A percentile compares a stretch with the other conserved stretches of the same genome.
Evolutionary conservation across 2,113 vertebrate species (phyloP).

Genomic region (Prochilodus magdalenae): DNA sequence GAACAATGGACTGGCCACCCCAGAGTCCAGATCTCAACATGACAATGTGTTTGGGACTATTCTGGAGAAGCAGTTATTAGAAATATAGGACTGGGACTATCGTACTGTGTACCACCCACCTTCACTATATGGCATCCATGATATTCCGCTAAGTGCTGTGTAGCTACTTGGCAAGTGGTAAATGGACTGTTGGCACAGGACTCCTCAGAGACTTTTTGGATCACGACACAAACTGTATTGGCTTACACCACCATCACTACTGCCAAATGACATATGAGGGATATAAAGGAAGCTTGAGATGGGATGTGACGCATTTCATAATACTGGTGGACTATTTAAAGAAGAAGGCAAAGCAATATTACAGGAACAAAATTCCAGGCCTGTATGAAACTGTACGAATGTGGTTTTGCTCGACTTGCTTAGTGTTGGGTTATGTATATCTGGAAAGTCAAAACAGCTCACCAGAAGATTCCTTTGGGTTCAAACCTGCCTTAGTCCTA

Average conservation of each 20-base stretch:
- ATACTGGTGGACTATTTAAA: neutral
- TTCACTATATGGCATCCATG: too few relatives aligned
- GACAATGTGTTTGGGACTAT: too few relatives aligned
- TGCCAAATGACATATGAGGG: neutral
- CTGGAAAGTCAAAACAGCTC: too few relatives aligned
- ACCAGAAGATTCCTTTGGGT: too few relatives aligned
- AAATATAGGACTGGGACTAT: too few relatives aligned
- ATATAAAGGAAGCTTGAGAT: neutral
- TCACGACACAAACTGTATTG: neutral
- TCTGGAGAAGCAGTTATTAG: too few relatives aligned
- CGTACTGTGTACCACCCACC: too few relatives aligned
- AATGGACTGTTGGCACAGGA: neutral
- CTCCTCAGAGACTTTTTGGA: neutral
- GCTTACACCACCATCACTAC: neutral
- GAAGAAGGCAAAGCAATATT: neutral
- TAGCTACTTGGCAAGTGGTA: neutral
- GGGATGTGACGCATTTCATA: neutral
- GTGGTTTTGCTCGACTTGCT: neutral
- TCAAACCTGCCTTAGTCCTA: too few relatives aligned
- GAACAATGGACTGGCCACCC: too few relatives aligned
- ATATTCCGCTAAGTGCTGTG: neutral
- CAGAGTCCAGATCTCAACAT: too few relatives aligned
- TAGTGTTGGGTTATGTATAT: too few relatives aligned
- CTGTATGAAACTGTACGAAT: too few relatives aligned
- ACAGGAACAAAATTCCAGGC: neutral